Conservation (phyloP, 2,797 vertebrate species). For the Numenius phaeopus region DNA sequence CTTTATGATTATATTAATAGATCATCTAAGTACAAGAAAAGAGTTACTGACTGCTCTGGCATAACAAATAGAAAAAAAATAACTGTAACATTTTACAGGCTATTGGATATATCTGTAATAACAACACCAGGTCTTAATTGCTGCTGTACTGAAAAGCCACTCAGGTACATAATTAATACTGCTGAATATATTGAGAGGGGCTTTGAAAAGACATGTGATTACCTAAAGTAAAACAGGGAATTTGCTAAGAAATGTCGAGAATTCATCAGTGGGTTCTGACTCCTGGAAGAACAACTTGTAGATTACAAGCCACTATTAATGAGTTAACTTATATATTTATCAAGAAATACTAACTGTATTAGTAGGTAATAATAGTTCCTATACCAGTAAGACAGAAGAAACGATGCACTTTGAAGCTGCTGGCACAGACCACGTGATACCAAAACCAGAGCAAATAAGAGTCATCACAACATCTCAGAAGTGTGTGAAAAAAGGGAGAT, state of each 20-base stretch:
- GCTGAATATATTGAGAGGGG: not conserved
- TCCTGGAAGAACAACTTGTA: not conserved
- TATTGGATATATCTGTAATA: not conserved
- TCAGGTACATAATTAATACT: not conserved
- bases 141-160: not conserved
- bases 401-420: not conserved
- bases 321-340: not conserved
- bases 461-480: not conserved
- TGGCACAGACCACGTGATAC: not conserved
- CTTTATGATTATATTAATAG: not conserved
- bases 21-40: not conserved
- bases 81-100: not conserved
- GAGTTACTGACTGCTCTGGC: not conserved
- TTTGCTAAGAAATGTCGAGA: not conserved
- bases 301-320: not conserved
- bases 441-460: not conserved
- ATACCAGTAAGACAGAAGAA: not conserved
- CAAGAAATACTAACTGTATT: not conserved
- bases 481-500: not conserved
- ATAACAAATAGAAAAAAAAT: not conserved
- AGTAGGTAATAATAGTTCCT: not conserved
- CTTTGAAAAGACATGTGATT: not conserved
- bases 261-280: not conserved
- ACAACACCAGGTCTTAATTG: not conserved
- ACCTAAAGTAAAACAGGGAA: not conserved